Evolutionary conservation across 2,113 vertebrate species (phyloP), one percentile per base, ranked within the genome.

Genomic region (Takifugu flavidus): DNA sequence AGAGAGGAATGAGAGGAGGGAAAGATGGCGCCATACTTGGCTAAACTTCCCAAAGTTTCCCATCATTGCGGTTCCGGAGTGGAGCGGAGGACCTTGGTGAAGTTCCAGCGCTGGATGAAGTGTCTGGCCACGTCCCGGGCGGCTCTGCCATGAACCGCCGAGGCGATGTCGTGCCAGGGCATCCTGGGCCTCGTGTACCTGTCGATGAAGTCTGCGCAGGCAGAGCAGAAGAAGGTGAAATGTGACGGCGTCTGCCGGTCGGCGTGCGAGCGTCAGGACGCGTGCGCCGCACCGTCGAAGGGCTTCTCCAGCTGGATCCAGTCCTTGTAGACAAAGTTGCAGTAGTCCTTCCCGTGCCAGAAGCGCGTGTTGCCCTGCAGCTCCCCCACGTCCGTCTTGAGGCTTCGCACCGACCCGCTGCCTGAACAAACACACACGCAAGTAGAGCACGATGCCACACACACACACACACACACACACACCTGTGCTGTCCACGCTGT

Each of bases 81-180:
- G 31, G 31, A 1, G 5, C 31, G 8, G 31, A 39, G 34, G 4
- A 39, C 97, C 93, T 98, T 98, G 0, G 95, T 95, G 85, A 99
- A 99, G 86, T 99, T 99, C 97, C 97, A 99, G 75, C 97, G 95
- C 74, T 99, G 97, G 72, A 99, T 99, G 71, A 99, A 99, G 79
- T 99, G 97, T 1, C 96, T 89, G 0, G 97, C 96, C 6, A 98
- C 86, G 2, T 98, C 95, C 0, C 96, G 89, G 0, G 97, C 97
- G 0, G 93, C 95, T 84, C 85, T 91, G 56, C 96, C 97, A 0
- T 98, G 96, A 55, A 99, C 95, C 51, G 79, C 95, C 0, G 95
- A 94, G 57, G 92, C 84, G 14, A 99, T 98, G 77, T 99, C 97
- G 0, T 99, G 97, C 97, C 97, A 99, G 1, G 97, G 97, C 97